Percentiles rank a stretch among this genome's conserved stretches.
phyloP scores from a whole-genome alignment of 2,888 invertebrate genomes.

The Conomelus anceps region DNA sequence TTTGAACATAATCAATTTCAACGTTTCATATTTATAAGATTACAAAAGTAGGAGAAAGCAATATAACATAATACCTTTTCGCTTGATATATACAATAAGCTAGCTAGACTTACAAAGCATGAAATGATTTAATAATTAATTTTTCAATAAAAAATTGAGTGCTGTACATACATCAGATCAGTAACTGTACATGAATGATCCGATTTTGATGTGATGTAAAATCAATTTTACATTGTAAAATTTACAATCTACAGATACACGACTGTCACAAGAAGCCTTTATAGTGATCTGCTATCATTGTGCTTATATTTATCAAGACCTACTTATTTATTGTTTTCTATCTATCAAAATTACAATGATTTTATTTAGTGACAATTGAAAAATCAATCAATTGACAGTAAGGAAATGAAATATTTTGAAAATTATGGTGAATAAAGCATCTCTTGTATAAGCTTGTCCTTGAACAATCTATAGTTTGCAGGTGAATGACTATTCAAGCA shows the following conservation, averaged over 20 bases:
- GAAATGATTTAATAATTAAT: background rate
- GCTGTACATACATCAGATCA: background rate
- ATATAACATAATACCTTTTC: background rate
- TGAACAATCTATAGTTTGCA: background rate
- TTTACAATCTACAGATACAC: background rate
- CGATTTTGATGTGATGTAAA: background rate
- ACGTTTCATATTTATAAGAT: background rate
- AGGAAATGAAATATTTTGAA: no score
- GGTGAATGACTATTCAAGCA: background rate
- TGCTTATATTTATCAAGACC: no score
- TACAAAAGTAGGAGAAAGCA: background rate
- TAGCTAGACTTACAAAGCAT: background rate
- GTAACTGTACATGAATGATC: background rate
- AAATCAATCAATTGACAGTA: no score
- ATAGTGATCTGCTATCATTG: background rate
- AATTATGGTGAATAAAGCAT: background rate
- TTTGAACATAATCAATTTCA: background rate
- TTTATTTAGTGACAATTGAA: no score
- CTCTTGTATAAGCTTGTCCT: background rate
- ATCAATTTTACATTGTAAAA: background rate
- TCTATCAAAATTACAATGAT: no score
- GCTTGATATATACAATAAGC: background rate
- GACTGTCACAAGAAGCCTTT: background rate
- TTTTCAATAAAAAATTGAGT: background rate
- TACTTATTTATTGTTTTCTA: no score